Conservation (phyloP, 2,113 vertebrate genomes). For the Notarius lentiginosus region DNA sequence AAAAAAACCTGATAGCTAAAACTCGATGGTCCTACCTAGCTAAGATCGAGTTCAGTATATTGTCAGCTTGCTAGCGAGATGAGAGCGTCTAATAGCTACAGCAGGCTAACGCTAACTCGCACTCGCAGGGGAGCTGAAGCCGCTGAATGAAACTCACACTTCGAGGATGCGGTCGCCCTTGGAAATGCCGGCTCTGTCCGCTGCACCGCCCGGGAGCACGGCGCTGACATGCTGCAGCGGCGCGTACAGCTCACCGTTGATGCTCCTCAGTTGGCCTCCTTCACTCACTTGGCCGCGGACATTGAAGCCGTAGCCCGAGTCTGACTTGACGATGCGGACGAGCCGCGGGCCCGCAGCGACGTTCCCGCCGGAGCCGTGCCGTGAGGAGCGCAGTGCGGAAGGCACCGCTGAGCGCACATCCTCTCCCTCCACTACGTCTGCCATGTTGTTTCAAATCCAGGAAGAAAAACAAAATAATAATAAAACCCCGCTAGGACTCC, state of each 20-base stretch:
- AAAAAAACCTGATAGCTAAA: too few relatives aligned
- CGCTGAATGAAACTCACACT: slow-evolving; percentile 81
- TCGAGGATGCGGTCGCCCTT: slow-evolving; percentile 95
- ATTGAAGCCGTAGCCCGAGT: slow-evolving; percentile 95
- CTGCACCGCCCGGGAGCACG: slow-evolving; percentile 89
- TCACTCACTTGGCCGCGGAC: slow-evolving; percentile 96
- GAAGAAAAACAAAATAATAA: neutral
- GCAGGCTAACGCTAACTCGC: neutral
- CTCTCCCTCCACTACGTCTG: slow-evolving; percentile 70
- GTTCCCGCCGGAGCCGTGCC: slow-evolving; percentile 59
- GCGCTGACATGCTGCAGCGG: slow-evolving; percentile 97
- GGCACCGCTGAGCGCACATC: slow-evolving; percentile 58
- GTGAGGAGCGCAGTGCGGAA: slow-evolving; percentile 58
- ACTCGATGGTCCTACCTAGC: neutral
- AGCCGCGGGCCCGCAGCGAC: slow-evolving; percentile 80
- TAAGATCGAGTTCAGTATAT: neutral
- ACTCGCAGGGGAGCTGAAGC: neutral
- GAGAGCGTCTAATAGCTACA: neutral
- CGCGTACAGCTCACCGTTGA: slow-evolving; percentile 95
- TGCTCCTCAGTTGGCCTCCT: slow-evolving; percentile 94
- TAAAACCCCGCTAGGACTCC: slow-evolving; percentile 55
- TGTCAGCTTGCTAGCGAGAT: neutral
- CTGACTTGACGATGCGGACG: slow-evolving; percentile 93
- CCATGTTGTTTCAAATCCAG: slow-evolving; percentile 60
- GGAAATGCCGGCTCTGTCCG: slow-evolving; percentile 89